Evolutionary conservation across 2,888 invertebrate species (phyloP), one percentile per base, ranked within the genome.

Genomic region (Diaprepes abbreviatus): DNA sequence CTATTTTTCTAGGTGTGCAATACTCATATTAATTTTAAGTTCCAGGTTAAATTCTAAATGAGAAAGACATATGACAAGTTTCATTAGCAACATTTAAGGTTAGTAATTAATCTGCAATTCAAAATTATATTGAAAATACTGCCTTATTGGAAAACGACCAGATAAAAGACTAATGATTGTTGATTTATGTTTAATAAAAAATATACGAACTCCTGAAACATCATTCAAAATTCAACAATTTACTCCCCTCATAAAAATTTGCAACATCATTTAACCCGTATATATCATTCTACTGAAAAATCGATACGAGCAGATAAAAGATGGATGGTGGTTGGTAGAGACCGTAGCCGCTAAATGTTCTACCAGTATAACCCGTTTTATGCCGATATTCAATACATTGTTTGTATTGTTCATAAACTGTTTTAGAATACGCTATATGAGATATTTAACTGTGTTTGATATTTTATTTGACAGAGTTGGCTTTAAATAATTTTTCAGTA

Each of bases 331-430:
- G 48, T 16, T 50, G 24, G 28, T 50, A 48, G 28, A 16, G 35
- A 21, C 12, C 31, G 17, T 54, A n/a, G 38, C 38, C 21, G 38
- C 21, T 38, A 40, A 38, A 57, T 57, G 38, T 57, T 40, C 57
- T 16, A 57, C 57, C 24, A 57, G 57, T 40, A 57, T 57, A 40
- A 57, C 28, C 57, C 40, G 57, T 38, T 57, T 57, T 40, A 57
- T 21, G 24, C 19, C 57, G 16, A 57, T 57, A 40, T 57, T 28
- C 36, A 40, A 40, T 57, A 38, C 24, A 38, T 24, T 16, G 14
- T n/a, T 55, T 21, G n/a, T 17, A 55, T 55, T 55, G 35, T 57
- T 57, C 48, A 24, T n/a, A 24, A 28, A 50, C 48, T 50, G 48
- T 14, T 14, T 19, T 50, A 50, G 28, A 28, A 16, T 28, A 50